phyloP scores from a whole-genome alignment of 2,888 invertebrate species.

The Cantharis lateralis region DNA sequence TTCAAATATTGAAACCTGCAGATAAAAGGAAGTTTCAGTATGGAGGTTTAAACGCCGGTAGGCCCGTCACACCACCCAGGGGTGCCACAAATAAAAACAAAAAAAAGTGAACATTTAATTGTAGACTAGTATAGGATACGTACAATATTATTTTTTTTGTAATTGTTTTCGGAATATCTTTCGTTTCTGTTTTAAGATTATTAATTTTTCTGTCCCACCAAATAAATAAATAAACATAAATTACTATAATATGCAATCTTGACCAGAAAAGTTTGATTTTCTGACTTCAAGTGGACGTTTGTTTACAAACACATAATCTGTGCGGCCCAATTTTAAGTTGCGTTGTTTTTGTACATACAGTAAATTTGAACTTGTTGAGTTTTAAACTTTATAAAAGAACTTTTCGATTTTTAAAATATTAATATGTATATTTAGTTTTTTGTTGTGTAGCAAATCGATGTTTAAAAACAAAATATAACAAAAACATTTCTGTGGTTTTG shows the following conservation, averaged over 20 bases:
- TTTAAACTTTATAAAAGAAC: constrained; percentile 7
- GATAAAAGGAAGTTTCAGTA: constrained; percentile 98
- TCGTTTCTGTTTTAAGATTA: constrained; percentile 1
- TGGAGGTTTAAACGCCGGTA: constrained; percentile 88
- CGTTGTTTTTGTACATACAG: constrained; percentile 23
- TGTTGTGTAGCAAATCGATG: constrained; percentile 3
- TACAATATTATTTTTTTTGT: constrained; percentile 16
- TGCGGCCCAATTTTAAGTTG: constrained; percentile 19
- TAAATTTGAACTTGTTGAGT: constrained; percentile 7
- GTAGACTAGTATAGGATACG: constrained; percentile 25
- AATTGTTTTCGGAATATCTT: constrained; percentile 11
- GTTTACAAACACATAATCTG: constrained; percentile 8
- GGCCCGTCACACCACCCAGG: constrained; percentile 97
- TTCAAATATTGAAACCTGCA: constrained; percentile 95
- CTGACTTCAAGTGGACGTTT: constrained; percentile 20
- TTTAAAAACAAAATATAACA: constrained; percentile 1
- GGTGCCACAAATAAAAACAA: constrained; percentile 93
- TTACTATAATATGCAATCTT: background rate
- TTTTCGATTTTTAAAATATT: background rate
- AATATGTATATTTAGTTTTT: background rate
- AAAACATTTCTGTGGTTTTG: background rate
- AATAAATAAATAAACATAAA: background rate
- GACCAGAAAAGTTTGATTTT: constrained; percentile 5
- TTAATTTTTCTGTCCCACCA: background rate
- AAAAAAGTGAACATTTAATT: constrained; percentile 74